Conservation (phyloP, 2,888 invertebrate species). For the Tridacna crocea region DNA sequence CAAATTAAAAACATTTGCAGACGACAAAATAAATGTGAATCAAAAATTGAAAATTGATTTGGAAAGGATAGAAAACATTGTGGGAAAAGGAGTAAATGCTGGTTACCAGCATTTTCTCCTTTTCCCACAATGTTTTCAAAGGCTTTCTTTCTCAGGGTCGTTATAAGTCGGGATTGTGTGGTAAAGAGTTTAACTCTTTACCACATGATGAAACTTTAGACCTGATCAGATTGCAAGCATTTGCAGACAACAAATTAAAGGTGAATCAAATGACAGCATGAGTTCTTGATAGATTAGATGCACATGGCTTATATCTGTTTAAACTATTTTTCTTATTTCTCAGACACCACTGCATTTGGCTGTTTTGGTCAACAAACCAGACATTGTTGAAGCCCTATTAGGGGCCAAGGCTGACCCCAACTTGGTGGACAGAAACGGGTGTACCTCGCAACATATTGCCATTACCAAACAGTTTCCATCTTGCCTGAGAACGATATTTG, state of each 20-base stretch:
- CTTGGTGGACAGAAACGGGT: slow-evolving; percentile 70
- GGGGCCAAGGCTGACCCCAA: slow-evolving; percentile 71
- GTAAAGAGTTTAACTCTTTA: too few relatives aligned
- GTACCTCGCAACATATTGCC: slow-evolving; percentile 71
- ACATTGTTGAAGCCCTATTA: slow-evolving; percentile 65
- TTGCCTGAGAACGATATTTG: slow-evolving; percentile 66
- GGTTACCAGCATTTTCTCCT: not conserved
- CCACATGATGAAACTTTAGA: too few relatives aligned
- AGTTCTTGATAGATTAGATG: too few relatives aligned
- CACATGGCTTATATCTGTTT: too few relatives aligned
- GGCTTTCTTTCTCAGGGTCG: not conserved
- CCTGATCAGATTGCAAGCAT: too few relatives aligned
- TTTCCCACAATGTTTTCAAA: not conserved
- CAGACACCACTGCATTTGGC: slow-evolving; percentile 78
- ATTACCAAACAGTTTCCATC: slow-evolving; percentile 64
- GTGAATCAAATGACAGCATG: too few relatives aligned
- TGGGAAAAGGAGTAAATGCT: not conserved
- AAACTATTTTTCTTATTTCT: too few relatives aligned
- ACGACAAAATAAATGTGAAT: too few relatives aligned
- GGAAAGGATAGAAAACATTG: not conserved
- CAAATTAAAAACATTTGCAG: too few relatives aligned
- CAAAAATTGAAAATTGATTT: too few relatives aligned
- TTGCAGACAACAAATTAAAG: too few relatives aligned
- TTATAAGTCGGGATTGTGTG: not conserved
- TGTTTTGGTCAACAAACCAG: slow-evolving; percentile 69